Conservation (phyloP, 2,797 vertebrate species). For the Phaenicophaeus curvirostris region DNA sequence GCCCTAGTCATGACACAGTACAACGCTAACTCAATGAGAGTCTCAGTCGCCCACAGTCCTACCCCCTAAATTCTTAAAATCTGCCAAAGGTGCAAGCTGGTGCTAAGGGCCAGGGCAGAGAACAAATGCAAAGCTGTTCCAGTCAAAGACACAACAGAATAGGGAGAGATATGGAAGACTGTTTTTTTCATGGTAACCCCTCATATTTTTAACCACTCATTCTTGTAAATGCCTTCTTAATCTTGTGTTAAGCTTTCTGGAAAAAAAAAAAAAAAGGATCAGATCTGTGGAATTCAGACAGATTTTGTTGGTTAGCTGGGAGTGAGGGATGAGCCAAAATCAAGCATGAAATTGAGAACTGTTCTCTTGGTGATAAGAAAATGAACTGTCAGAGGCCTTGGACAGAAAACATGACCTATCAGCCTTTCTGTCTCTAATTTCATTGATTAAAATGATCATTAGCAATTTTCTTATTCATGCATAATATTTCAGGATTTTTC, state of each 20-base stretch:
- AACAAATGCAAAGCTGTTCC: neutral
- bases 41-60: neutral
- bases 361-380: conserved; percentile 20
- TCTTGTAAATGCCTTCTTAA: neutral
- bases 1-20: neutral
- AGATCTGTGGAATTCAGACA: neutral
- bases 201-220: neutral
- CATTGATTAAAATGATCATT: conserved; percentile 18
- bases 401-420: neutral
- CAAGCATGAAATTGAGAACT: conserved; percentile 48
- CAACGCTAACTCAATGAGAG: neutral
- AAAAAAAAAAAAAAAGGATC: neutral
- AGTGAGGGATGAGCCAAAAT: conserved; percentile 31
- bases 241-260: neutral
- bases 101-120: neutral
- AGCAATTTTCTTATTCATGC: conserved; percentile 28
- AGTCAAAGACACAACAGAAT: neutral
- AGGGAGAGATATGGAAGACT: neutral
- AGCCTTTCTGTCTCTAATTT: neutral
- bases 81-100: neutral
- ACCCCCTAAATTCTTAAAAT: neutral
- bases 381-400: neutral
- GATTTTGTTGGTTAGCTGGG: neutral
- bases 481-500: conserved; percentile 18
- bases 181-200: neutral